Base-by-base conservation (phyloP, 2,888 invertebrate species). In the Epinotia demarniana region DNA sequence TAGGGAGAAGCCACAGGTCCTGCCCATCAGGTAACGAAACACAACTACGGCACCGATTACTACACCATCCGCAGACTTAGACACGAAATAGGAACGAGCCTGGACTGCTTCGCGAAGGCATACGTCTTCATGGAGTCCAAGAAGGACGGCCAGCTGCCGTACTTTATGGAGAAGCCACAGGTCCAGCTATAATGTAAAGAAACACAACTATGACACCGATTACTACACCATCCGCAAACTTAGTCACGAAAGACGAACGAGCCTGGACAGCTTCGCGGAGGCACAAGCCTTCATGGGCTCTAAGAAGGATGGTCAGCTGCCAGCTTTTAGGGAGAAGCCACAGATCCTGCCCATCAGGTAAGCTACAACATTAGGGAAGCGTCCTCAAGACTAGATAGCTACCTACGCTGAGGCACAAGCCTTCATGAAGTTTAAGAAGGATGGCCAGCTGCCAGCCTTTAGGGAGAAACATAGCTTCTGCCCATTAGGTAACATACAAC, bases 261-360 rank as follows among this genome's bases (percentile, higher is more conserved):
- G 98, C 19, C 95, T 98, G 67, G 98, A 98, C 86, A 96, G 97
- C 73, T 98, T 98, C 84, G 97, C 97, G 0, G 98, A 98, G 89
- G 97, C 97, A 0, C 97, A 98, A 87, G 98, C 98, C 6, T 93
- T 98, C 84, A 95, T 98, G 86, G 97, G 97, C 87, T 95, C 96
- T 77, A 96, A 97, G 88, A 96, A 96, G 82, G 95, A 96, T 79
- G 96, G 97, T 55, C 96, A 97, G 77, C 93, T 96, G 19, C 99
- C 99, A 6, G 98, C 99, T 95, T 98, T 99, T 93, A 95, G 98
- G 67, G 98, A 98, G 87, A 99, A 99, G 83, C 98, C 99, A 0
- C 97, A 97, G 86, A 95, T 97, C 23, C 95, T 96, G 16, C 97
- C 98, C 11, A 96, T 98, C 55, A 75, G 75, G 75, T 75, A 2